A percentile compares a stretch with the other conserved stretches of the same genome.
phyloP scores from a whole-genome alignment of 2,888 invertebrate genomes.

The Onchidella celtica region DNA sequence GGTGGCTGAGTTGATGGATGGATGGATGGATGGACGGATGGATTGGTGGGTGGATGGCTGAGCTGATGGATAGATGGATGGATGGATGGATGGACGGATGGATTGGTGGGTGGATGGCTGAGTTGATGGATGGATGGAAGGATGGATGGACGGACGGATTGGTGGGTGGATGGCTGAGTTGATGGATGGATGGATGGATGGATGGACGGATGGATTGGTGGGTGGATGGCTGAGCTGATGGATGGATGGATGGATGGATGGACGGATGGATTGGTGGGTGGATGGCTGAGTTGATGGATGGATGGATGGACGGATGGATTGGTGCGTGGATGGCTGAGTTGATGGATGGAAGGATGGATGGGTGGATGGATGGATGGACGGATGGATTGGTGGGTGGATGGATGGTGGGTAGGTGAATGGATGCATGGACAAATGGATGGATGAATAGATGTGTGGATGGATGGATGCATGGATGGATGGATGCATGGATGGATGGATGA shows the following conservation, averaged over 20 bases:
- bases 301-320: neutral
- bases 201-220: neutral
- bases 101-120: too few relatives aligned
- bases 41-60: conserved; percentile 5
- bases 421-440: conserved; percentile 15
- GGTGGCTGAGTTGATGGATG: conserved; percentile 8
- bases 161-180: too few relatives aligned
- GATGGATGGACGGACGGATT: too few relatives aligned
- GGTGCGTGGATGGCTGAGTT: too few relatives aligned
- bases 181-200: too few relatives aligned
- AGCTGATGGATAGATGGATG: neutral
- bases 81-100: too few relatives aligned
- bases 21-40: conserved; percentile 19
- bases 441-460: conserved; percentile 14
- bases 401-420: conserved; percentile 19
- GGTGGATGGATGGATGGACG: too few relatives aligned
- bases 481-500: too few relatives aligned
- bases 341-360: too few relatives aligned
- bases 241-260: conserved; percentile 19
- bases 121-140: too few relatives aligned
- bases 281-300: conserved; percentile 5
- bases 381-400: too few relatives aligned
- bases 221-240: too few relatives aligned
- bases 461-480: neutral
- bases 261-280: conserved; percentile 15